These are phyloP conservation scores for Mastomys coucha DNA, from an alignment of 2,113 vertebrate genomes.

Conservation along the genomic window DNA sequence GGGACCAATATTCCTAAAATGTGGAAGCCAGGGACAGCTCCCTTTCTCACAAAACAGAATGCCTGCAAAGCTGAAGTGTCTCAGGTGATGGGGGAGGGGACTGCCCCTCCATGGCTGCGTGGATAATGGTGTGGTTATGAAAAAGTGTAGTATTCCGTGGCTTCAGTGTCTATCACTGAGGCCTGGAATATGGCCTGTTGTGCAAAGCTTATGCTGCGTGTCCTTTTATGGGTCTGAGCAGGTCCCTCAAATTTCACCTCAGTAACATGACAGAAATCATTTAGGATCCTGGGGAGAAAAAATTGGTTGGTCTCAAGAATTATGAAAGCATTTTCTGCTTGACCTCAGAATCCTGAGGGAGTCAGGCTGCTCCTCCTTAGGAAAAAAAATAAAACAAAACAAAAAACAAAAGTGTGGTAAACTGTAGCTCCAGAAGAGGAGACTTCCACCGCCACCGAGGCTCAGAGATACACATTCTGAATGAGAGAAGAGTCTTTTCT, in stretches of 20 bases:
- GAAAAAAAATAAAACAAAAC: neutral
- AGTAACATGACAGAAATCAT: slow-evolving; percentile 30
- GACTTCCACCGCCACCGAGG: neutral
- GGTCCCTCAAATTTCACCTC: slow-evolving; percentile 28
- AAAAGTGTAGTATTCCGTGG: neutral
- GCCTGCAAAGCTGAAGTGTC: neutral
- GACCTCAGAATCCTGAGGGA: neutral
- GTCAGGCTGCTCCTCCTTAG: slow-evolving; percentile 12
- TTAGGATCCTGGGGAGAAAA: neutral
- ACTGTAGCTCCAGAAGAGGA: neutral
- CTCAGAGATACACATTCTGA: slow-evolving; percentile 22
- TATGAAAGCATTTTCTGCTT: slow-evolving; percentile 22
- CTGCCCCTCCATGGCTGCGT: neutral
- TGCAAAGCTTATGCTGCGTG: neutral
- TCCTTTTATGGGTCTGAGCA: slow-evolving; percentile 25
- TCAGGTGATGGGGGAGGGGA: neutral
- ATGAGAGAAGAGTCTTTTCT: slow-evolving; percentile 24
- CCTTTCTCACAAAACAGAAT: neutral
- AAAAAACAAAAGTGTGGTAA: neutral
- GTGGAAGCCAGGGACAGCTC: neutral
- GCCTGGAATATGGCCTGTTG: neutral
- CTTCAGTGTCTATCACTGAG: neutral
- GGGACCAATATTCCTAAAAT: neutral
- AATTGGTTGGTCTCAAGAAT: neutral
- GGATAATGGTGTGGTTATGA: neutral